Evolutionary conservation across 2,797 vertebrate genomes (phyloP).

Genomic region (Anniella stebbinsi): DNA sequence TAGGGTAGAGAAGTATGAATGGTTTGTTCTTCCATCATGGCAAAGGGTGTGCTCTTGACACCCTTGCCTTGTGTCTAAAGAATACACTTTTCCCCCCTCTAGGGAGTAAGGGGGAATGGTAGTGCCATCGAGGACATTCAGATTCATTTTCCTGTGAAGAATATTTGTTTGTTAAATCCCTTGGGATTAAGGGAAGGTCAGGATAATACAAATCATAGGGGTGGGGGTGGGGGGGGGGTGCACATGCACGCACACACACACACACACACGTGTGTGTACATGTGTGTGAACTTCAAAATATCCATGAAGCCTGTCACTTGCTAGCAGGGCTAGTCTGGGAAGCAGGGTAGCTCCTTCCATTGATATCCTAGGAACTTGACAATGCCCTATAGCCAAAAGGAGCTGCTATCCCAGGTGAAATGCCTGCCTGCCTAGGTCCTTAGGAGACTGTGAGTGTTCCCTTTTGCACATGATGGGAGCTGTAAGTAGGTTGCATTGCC

Average conservation of each 20-base stretch:
- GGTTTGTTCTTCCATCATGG: neutral
- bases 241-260: too few species aligned
- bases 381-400: neutral
- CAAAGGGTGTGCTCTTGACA: neutral
- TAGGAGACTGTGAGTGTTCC: neutral
- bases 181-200: neutral
- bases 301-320: neutral
- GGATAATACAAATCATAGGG: neutral
- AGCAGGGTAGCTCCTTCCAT: neutral
- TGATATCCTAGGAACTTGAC: neutral
- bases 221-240: too few species aligned
- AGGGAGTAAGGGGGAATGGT: neutral
- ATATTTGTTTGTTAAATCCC: neutral
- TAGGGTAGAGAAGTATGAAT: neutral
- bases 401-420: neutral
- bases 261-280: neutral
- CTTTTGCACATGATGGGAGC: neutral
- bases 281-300: neutral
- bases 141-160: neutral
- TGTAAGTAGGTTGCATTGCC: neutral
- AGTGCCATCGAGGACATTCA: neutral
- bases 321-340: neutral
- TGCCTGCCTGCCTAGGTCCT: neutral
- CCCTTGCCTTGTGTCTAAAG: neutral
- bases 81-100: neutral